A percentile compares a stretch with the other conserved stretches of the same genome.
Conservation (phyloP, 2,888 invertebrate genomes). For the Stenodera caucasica region DNA sequence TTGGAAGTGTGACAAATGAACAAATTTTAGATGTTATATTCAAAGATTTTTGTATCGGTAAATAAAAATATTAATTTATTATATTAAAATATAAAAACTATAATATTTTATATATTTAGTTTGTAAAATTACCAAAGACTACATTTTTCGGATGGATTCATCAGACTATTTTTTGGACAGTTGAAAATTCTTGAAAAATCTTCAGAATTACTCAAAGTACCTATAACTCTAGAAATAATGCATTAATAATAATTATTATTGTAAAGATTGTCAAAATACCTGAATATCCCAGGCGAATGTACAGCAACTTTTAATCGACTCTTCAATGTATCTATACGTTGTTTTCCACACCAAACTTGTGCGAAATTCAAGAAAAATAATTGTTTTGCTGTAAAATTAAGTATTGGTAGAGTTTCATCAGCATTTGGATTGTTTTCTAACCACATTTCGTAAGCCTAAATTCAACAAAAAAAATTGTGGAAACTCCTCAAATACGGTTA, state of each 20-base stretch:
- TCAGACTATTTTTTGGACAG: slow-evolving; percentile 71
- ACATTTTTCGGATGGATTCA: slow-evolving; percentile 80
- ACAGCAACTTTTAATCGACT: slow-evolving; percentile 82
- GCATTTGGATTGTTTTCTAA: slow-evolving; percentile 63
- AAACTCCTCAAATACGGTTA: too few species aligned
- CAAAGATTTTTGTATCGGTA: slow-evolving; percentile 86
- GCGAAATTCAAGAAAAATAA: slow-evolving; percentile 90
- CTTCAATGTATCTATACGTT: slow-evolving; percentile 77
- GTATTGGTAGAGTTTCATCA: slow-evolving; percentile 68
- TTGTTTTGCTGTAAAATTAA: slow-evolving; percentile 77
- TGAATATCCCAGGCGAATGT: slow-evolving; percentile 79
- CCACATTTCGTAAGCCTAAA: slow-evolving; percentile 80
- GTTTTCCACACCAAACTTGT: slow-evolving; percentile 77
- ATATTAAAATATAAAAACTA: slow-evolving; percentile 10
- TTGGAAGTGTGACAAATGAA: slow-evolving; percentile 75
- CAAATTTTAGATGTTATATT: slow-evolving; percentile 82
- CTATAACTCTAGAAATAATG: slow-evolving; percentile 34
- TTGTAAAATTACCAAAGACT: slow-evolving; percentile 66
- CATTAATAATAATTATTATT: not conserved
- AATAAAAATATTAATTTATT: slow-evolving; percentile 57
- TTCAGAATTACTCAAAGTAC: slow-evolving; percentile 51
- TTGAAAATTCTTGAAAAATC: slow-evolving; percentile 75
- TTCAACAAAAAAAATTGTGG: not conserved
- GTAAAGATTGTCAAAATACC: slow-evolving; percentile 20
- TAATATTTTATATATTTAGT: not conserved